Conservation (phyloP, 2,797 vertebrate genomes). For the Parauchenoglanis ngamensis region DNA sequence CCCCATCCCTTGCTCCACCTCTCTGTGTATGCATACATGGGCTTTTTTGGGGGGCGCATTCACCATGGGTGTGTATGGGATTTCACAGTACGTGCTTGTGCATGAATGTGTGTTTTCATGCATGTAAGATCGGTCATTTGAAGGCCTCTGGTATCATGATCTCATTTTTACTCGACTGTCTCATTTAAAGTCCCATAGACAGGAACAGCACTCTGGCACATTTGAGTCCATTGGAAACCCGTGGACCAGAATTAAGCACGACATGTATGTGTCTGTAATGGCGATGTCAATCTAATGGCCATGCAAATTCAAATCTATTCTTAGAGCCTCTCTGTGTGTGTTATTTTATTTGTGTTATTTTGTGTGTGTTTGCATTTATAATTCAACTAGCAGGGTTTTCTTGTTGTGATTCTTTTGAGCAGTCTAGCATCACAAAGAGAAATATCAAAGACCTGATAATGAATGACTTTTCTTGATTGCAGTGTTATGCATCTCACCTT, state of each 20-base stretch:
- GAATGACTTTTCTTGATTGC: conserved; percentile 40
- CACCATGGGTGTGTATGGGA: conserved; percentile 49
- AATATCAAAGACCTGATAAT: conserved; percentile 42
- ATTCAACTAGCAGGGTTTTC: conserved; percentile 28
- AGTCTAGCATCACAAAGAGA: conserved; percentile 18
- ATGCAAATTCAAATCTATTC: conserved; percentile 37
- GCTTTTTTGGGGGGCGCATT: conserved; percentile 6
- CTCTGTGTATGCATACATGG: conserved; percentile 46
- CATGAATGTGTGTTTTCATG: conserved; percentile 62
- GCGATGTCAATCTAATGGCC: conserved; percentile 46
- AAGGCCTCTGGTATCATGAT: conserved; percentile 55
- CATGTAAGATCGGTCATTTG: conserved; percentile 58
- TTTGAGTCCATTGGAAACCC: conserved; percentile 51
- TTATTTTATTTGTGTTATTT: not conserved
- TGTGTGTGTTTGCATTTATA: conserved; percentile 15
- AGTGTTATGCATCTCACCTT: conserved; percentile 32
- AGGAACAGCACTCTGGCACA: conserved; percentile 47
- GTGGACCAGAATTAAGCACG: conserved; percentile 56
- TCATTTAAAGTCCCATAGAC: conserved; percentile 56
- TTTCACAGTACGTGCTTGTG: conserved; percentile 41
- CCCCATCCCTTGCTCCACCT: conserved; percentile 50
- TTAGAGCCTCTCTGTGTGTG: conserved; percentile 21
- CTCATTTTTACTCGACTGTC: conserved; percentile 48
- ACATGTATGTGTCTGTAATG: conserved; percentile 56
- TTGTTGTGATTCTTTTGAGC: conserved; percentile 27